phyloP scores from a whole-genome alignment of 1,140 invertebrate genomes.

The Trichonephila clavipes region DNA sequence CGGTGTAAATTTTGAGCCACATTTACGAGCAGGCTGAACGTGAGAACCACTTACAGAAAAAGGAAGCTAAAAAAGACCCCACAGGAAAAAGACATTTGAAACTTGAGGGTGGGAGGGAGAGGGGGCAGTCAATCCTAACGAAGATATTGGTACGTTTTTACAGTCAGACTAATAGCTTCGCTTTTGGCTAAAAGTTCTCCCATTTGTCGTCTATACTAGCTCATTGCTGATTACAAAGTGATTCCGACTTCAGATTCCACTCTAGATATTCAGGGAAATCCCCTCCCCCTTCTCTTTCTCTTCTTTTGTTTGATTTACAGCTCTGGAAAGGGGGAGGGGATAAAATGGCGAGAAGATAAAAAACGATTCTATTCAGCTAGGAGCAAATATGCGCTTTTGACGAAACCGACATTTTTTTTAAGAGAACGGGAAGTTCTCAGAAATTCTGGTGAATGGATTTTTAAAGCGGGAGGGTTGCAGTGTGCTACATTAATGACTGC shows the following conservation, averaged over 20 bases:
- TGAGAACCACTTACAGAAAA: background rate
- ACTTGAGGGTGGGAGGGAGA: background rate
- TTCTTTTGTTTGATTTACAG: constrained; percentile 61
- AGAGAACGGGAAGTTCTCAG: background rate
- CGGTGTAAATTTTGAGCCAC: background rate
- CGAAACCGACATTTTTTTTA: constrained; percentile 2
- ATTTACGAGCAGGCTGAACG: background rate
- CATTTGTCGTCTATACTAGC: constrained; percentile 44
- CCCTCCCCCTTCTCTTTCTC: background rate
- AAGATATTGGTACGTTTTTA: constrained; percentile 1
- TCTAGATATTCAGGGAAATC: constrained; percentile 33
- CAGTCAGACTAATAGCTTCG: constrained; percentile 43
- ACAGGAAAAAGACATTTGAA: constrained; percentile 28
- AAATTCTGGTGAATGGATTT: background rate
- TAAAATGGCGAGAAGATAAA: background rate
- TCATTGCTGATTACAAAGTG: constrained; percentile 66
- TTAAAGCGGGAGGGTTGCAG: background rate
- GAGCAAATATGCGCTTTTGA: constrained; percentile 1
- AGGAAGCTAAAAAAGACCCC: constrained; percentile 15
- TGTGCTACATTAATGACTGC: background rate
- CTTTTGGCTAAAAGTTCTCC: background rate
- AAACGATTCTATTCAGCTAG: background rate
- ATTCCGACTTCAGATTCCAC: constrained; percentile 64
- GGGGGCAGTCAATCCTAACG: background rate
- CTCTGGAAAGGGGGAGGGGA: background rate